Evolutionary conservation across 2,797 vertebrate genomes (phyloP).

Genomic region (Enteromius unitaeniatus): DNA sequence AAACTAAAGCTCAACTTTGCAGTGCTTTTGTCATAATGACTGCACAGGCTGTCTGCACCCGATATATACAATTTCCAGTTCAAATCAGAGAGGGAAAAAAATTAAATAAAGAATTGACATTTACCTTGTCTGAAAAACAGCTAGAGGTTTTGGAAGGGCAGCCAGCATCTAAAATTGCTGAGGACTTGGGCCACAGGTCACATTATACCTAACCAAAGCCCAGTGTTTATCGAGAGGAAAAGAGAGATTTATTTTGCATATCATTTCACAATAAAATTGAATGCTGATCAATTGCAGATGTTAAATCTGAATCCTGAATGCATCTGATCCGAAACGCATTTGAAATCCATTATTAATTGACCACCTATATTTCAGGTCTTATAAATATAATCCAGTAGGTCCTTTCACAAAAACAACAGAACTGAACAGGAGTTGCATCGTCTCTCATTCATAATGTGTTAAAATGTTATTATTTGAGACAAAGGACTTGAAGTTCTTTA

Average conservation of each 20-base stretch:
- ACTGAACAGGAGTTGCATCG: background rate
- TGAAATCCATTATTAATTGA: slow-evolving; percentile 22
- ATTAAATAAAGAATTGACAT: background rate
- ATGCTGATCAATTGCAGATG: background rate
- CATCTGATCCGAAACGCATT: background rate
- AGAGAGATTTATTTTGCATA: slow-evolving; percentile 25
- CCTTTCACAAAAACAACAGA: background rate
- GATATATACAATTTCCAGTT: slow-evolving; percentile 71
- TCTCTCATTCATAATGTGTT: background rate
- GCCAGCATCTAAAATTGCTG: slow-evolving; percentile 11
- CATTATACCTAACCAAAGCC: slow-evolving; percentile 9
- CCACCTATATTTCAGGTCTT: background rate
- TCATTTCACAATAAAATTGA: background rate
- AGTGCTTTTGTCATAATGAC: slow-evolving; percentile 65
- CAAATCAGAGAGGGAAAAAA: slow-evolving; percentile 64
- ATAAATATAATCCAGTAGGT: background rate
- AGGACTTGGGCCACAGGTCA: background rate
- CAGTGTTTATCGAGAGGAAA: slow-evolving; percentile 31
- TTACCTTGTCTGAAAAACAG: slow-evolving; percentile 4
- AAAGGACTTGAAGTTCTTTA: background rate
- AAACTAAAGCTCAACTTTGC: slow-evolving; percentile 65
- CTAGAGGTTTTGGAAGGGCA: background rate
- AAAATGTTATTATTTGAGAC: background rate
- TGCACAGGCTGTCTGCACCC: slow-evolving; percentile 67
- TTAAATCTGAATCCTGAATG: background rate